Evolutionary conservation across 2,797 vertebrate species (phyloP).

Genomic region (Podarcis siculus): DNA sequence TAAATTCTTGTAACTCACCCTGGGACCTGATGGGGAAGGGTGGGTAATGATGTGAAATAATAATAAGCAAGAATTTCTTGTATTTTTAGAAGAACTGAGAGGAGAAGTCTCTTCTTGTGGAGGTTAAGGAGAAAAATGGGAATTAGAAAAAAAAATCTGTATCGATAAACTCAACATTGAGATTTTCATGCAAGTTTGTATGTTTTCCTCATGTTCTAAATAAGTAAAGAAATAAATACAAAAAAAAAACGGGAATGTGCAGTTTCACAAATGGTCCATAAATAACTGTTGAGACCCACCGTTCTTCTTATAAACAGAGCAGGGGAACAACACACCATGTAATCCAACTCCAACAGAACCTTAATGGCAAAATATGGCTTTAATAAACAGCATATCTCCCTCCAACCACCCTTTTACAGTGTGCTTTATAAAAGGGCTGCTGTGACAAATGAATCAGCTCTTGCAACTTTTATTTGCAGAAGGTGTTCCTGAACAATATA

Average conservation of each 20-base stretch:
- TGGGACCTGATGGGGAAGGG: too few species aligned
- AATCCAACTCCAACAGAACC: constrained; percentile 39
- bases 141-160: too few species aligned
- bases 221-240: constrained; percentile 21
- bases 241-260: constrained; percentile 48
- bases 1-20: too few species aligned
- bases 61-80: too few species aligned
- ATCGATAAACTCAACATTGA: too few species aligned
- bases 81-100: too few species aligned
- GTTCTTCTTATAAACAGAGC: constrained; percentile 39
- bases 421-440: constrained; percentile 1
- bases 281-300: neutral
- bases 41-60: too few species aligned
- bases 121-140: too few species aligned
- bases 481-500: constrained; percentile 44
- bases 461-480: constrained; percentile 22
- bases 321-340: constrained; percentile 10
- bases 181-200: neutral
- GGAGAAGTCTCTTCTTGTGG: too few species aligned
- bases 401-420: constrained; percentile 10
- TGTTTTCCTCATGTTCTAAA: neutral
- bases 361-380: constrained; percentile 58
- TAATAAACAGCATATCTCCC: constrained; percentile 49
- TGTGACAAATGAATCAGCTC: neutral
- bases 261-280: constrained; percentile 13